phyloP scores from a whole-genome alignment of 2,113 vertebrate species.

The Embiotoca jacksoni region DNA sequence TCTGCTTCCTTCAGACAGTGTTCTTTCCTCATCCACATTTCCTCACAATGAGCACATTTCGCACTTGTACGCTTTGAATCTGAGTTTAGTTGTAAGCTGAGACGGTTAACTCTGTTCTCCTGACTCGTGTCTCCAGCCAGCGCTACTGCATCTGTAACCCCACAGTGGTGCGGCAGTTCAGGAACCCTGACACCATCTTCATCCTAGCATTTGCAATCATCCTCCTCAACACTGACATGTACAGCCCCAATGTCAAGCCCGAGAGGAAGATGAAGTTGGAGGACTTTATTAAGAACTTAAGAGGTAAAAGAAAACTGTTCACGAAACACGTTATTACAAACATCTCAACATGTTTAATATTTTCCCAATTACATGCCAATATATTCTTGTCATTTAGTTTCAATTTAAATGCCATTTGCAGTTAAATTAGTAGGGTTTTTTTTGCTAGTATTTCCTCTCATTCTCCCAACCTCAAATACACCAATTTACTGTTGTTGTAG shows the following conservation, averaged over 20 bases:
- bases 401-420: too few species aligned
- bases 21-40: conserved; percentile 24
- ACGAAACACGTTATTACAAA: neutral
- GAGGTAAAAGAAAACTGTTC: conserved; percentile 82
- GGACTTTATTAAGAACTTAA: conserved; percentile 97
- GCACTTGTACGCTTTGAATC: neutral
- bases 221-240: conserved; percentile 99
- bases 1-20: too few species aligned
- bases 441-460: too few species aligned
- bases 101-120: conserved; percentile 10
- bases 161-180: conserved; percentile 94
- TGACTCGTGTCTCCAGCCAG: conserved; percentile 85
- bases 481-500: too few species aligned
- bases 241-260: conserved; percentile 97
- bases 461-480: too few species aligned
- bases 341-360: neutral
- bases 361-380: neutral
- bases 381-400: neutral
- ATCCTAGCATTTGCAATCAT: conserved; percentile 99
- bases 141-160: conserved; percentile 99
- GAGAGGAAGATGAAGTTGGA: conserved; percentile 99
- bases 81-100: neutral
- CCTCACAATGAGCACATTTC: neutral
- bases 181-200: conserved; percentile 99
- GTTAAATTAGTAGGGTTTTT: too few species aligned